phyloP scores from a whole-genome alignment of 2,113 vertebrate genomes.

The Pogona vitticeps region DNA sequence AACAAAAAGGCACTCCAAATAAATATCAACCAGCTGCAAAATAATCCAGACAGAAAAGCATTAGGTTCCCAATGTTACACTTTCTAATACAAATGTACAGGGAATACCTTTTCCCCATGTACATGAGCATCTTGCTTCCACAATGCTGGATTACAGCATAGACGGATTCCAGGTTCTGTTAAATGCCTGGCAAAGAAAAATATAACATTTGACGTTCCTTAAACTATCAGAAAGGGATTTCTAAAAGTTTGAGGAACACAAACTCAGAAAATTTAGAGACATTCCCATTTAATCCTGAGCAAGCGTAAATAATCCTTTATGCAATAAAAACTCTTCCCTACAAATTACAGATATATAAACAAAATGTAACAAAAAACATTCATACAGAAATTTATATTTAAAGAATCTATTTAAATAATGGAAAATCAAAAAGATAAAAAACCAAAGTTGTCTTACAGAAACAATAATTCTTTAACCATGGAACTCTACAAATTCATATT shows the following conservation, averaged over 20 bases:
- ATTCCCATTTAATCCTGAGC: slow-evolving; percentile 60
- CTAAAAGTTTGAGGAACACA: slow-evolving; percentile 44
- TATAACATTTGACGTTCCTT: slow-evolving; percentile 24
- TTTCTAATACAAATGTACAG: background rate
- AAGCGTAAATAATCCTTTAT: slow-evolving; percentile 53
- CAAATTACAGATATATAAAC: slow-evolving; percentile 77
- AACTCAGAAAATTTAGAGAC: slow-evolving; percentile 44
- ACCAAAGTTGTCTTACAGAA: slow-evolving; percentile 61
- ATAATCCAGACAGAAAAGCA: background rate
- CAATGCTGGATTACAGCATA: background rate
- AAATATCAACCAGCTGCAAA: background rate
- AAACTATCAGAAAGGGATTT: slow-evolving; percentile 45
- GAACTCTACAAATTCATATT: slow-evolving; percentile 75
- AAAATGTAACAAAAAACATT: slow-evolving; percentile 72
- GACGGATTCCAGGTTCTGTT: background rate
- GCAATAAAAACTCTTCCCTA: slow-evolving; percentile 50
- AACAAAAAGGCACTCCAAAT: background rate
- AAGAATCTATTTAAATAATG: slow-evolving; percentile 72
- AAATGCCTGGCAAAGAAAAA: slow-evolving; percentile 32
- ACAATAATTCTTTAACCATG: slow-evolving; percentile 71
- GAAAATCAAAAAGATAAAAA: slow-evolving; percentile 54
- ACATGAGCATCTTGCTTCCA: background rate
- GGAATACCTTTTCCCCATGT: background rate
- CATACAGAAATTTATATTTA: slow-evolving; percentile 69
- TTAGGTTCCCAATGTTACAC: background rate